These are phyloP conservation scores for Drosophila phalerata DNA, from an alignment of 2,888 invertebrate species.

Conservation along the genomic window DNA sequence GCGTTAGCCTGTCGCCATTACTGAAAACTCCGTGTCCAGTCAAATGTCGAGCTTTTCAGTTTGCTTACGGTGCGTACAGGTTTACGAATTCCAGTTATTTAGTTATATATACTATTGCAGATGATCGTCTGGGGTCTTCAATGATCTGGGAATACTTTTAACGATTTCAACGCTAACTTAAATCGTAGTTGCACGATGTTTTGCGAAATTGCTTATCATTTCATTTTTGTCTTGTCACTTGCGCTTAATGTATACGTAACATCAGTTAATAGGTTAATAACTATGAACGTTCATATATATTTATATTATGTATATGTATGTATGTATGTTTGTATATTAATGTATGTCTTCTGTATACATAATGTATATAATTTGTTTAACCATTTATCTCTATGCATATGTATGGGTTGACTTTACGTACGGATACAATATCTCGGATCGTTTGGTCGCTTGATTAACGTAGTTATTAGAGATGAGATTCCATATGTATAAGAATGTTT, in stretches of 20 bases:
- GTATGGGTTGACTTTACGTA: slow-evolving; percentile 64
- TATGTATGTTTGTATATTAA: slow-evolving; percentile 36
- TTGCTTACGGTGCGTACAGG: slow-evolving; percentile 16
- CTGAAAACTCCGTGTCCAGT: neutral
- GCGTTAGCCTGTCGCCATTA: slow-evolving; percentile 41
- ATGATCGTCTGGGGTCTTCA: neutral
- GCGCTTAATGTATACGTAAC: slow-evolving; percentile 64
- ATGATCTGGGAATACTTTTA: slow-evolving; percentile 20
- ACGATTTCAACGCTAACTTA: slow-evolving; percentile 37
- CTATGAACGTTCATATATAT: slow-evolving; percentile 54
- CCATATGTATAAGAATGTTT: slow-evolving; percentile 18
- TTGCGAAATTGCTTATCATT: slow-evolving; percentile 72
- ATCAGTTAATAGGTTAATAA: slow-evolving; percentile 50
- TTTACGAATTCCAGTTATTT: slow-evolving; percentile 17
- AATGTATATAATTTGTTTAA: slow-evolving; percentile 43
- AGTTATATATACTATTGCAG: neutral
- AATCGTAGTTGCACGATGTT: slow-evolving; percentile 53
- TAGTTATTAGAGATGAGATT: slow-evolving; percentile 25
- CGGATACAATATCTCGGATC: slow-evolving; percentile 36
- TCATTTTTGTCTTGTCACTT: slow-evolving; percentile 47
- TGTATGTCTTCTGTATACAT: slow-evolving; percentile 39
- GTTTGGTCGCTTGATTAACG: slow-evolving; percentile 44
- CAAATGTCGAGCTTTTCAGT: neutral
- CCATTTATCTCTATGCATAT: slow-evolving; percentile 72
- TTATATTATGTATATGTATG: slow-evolving; percentile 37